Evolutionary conservation across 1,140 invertebrate genomes (phyloP).

Genomic region (Euwallacea fornicatus): DNA sequence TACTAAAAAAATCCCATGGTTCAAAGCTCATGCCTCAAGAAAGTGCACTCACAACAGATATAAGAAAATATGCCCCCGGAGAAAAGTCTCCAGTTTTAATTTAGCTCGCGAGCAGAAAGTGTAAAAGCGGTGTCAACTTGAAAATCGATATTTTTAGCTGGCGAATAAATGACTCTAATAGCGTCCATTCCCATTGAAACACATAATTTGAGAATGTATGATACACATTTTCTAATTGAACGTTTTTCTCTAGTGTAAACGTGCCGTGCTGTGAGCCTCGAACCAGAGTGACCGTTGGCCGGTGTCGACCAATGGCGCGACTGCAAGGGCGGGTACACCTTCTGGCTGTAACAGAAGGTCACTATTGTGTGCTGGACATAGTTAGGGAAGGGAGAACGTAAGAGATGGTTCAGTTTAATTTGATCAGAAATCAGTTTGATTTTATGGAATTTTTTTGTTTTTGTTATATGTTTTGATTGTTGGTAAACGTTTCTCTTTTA

Average conservation of each 20-base stretch:
- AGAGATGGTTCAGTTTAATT: too few relatives aligned
- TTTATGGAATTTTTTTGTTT: too few relatives aligned
- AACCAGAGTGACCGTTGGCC: constrained; percentile 38
- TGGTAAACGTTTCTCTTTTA: too few relatives aligned
- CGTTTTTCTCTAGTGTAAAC: constrained; percentile 30
- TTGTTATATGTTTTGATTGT: too few relatives aligned
- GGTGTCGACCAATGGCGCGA: constrained; percentile 38
- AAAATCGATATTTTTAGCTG: constrained; percentile 26
- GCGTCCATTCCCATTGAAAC: neutral
- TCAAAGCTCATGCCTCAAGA: neutral
- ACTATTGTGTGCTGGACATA: too few relatives aligned
- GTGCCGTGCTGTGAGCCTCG: constrained; percentile 1
- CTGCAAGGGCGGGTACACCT: constrained; percentile 16
- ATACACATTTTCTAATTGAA: constrained; percentile 8
- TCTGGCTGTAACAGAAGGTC: neutral
- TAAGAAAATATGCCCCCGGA: constrained; percentile 46
- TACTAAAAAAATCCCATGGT: too few relatives aligned
- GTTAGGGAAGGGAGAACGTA: too few relatives aligned
- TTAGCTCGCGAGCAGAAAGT: constrained; percentile 41
- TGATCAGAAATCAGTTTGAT: too few relatives aligned
- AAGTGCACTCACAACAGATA: constrained; percentile 30
- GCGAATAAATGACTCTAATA: too few relatives aligned
- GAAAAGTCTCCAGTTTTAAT: constrained; percentile 47
- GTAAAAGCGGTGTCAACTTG: constrained; percentile 21
- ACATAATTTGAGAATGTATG: neutral